Evolutionary conservation across 2,113 vertebrate genomes (phyloP), one percentile per base, ranked within the genome.

Genomic region (Centropus bengalensis): DNA sequence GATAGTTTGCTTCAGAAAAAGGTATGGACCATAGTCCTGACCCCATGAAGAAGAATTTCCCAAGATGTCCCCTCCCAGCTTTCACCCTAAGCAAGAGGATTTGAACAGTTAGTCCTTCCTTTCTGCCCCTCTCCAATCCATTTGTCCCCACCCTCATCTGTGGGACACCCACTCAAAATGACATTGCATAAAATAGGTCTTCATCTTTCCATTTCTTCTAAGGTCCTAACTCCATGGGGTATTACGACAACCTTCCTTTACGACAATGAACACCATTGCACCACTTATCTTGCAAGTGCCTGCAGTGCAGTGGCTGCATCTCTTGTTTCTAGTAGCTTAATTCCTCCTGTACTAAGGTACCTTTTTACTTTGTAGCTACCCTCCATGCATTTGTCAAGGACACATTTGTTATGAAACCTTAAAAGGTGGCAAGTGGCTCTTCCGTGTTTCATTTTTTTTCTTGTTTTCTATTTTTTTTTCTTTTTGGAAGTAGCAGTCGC

Each of bases 341-440:
- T 32, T 80, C 36, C 78, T 71, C 54, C 36, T 83, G 1, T 45
- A 4, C 27, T 64, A 55, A 66, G 42, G 26, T 45, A 96, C 73
- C 8, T 7, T 67, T 15, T 83, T 32, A 60, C 81, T 85, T 87
- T 83, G 38, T 67, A 91, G 54, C 28, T 82, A 73, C 20, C 56
- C 62, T 92, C 36, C 45, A 55, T 4, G 1, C 22, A 42, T 84
- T 80, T 96, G 22, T 84, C 88, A 96, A 96, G 91, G 88, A 95
- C 83, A 75, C 18, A 16, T 86, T 89, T 94, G 58, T 70, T 90
- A 62, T 74, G 42, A 68, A 89, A 89, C 67, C 74, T 92, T 28
- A 80, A 92, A 94, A 93, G 77, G 11, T 63, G 77, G 11, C 59
- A 92, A 94, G 28, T 27, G 40, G 32, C 12, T 63, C 64, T 94